Evolutionary conservation across 2,888 invertebrate species (phyloP).

Genomic region (Phymatocera aterrima): DNA sequence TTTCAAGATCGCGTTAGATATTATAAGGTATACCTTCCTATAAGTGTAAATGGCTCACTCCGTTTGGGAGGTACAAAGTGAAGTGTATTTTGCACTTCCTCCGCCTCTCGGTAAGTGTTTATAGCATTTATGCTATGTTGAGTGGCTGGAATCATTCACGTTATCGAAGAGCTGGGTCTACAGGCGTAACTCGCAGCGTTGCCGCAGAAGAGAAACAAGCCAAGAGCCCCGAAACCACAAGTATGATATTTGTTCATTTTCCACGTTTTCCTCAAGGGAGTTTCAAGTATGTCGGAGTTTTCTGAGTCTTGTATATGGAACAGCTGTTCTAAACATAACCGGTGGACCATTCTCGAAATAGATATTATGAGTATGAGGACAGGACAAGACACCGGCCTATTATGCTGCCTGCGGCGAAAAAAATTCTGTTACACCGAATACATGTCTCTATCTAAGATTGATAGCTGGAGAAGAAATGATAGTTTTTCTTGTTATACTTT

Average conservation of each 20-base stretch:
- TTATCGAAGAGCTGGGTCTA: not conserved
- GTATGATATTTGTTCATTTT: conserved; percentile 60
- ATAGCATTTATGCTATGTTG: not conserved
- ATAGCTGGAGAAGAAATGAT: no score
- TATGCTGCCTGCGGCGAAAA: conserved; percentile 58
- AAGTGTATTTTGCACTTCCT: not conserved
- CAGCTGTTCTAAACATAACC: conserved; percentile 72
- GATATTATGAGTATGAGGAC: conserved; percentile 75
- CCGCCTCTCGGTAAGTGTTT: not conserved
- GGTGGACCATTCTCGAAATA: conserved; percentile 73
- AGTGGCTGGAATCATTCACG: conserved; percentile 8
- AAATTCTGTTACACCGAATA: conserved; percentile 29
- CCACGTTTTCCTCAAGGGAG: conserved; percentile 65
- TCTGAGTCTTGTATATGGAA: conserved; percentile 70
- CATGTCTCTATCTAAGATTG: not conserved
- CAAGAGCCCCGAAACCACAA: no score
- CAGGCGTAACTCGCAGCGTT: not conserved
- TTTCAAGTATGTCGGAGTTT: conserved; percentile 38
- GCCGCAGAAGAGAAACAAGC: not conserved
- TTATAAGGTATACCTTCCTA: no score
- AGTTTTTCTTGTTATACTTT: no score
- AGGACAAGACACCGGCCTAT: conserved; percentile 70
- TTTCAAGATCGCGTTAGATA: no score
- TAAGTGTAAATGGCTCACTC: not conserved
- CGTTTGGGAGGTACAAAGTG: not conserved